Base-by-base conservation (phyloP, 2,797 vertebrate species). In the Mus spretus region DNA sequence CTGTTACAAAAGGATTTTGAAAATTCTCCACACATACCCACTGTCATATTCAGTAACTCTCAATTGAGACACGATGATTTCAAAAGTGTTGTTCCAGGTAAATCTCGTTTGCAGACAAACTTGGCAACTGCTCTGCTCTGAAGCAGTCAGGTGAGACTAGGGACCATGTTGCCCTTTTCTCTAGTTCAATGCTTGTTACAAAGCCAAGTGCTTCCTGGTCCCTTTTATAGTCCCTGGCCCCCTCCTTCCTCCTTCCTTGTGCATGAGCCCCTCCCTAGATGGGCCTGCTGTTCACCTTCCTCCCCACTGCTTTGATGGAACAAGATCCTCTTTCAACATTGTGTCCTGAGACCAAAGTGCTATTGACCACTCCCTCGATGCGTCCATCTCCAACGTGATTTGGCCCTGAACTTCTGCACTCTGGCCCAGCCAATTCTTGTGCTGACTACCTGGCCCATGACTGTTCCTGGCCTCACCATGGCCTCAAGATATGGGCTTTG, bases 101-200 rank as follows among this genome's bases (percentile, higher is more conserved):
- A 94, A 61, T 77, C 37, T 28, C 63, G 75, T 31, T 77, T 63
- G 65, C 13, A 53, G 20, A 86, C 55, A 67, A 83, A 82, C 57
- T 79, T 65, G 47, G 24, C 92, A 91, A 74, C 34, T 34, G 37
- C 87, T 80, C 13, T 53, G 81, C 57, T 94, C 80, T 28, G 83
- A 61, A 88, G 50, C 80, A 91, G 72, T 61, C 72, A 86, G 50
- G 87, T 83, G 55, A 53, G 72, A 70, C 83, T n/a, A 50, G 28
- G 72, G 24, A 90, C 37, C 3, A 28, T 17, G 44, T 8, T 19
- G 50, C 37, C 6, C 10, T 74, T 65, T 84, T 91, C 59, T 90
- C 6, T 44, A 72, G 47, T 72, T 78, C 61, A 91, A 5, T 31
- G 34, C 61, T 70, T 50, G 63, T 15, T 63, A 28, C 0, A 47